phyloP scores from a whole-genome alignment of 2,888 invertebrate genomes.

The Panzeria rudis region DNA sequence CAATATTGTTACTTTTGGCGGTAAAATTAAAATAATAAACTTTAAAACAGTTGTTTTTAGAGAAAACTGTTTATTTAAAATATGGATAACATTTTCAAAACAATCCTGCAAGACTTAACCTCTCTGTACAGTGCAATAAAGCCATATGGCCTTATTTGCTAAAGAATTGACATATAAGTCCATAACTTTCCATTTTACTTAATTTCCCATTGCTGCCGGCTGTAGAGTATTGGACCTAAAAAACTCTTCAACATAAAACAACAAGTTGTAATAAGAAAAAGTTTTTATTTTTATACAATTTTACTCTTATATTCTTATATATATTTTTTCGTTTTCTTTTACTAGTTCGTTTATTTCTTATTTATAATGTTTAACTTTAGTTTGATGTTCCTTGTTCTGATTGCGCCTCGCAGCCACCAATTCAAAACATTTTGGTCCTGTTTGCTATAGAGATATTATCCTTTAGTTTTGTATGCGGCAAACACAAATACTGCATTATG shows the following conservation, averaged over 20 bases:
- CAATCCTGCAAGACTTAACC: no score
- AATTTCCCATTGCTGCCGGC: neutral
- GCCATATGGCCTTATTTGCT: neutral
- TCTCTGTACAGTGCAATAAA: no score
- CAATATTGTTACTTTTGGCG: no score
- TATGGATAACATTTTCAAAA: no score
- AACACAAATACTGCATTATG: conserved; percentile 59
- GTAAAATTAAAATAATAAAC: no score
- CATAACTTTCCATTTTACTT: no score
- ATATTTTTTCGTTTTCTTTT: neutral
- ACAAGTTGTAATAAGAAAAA: conserved; percentile 35
- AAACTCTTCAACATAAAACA: conserved; percentile 9
- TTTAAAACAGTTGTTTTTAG: no score
- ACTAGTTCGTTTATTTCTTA: conserved; percentile 18
- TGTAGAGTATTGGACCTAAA: neutral
- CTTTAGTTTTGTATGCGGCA: conserved; percentile 23
- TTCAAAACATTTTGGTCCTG: conserved; percentile 18
- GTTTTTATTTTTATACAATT: conserved; percentile 27
- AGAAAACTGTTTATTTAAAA: no score
- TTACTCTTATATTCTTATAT: conserved; percentile 8
- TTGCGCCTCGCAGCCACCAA: neutral
- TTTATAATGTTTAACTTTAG: conserved; percentile 19
- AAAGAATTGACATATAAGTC: neutral
- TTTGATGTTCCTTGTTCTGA: neutral
- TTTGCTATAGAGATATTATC: neutral